Evolutionary conservation across 2,113 vertebrate genomes (phyloP).

Genomic region (Aegypius monachus): DNA sequence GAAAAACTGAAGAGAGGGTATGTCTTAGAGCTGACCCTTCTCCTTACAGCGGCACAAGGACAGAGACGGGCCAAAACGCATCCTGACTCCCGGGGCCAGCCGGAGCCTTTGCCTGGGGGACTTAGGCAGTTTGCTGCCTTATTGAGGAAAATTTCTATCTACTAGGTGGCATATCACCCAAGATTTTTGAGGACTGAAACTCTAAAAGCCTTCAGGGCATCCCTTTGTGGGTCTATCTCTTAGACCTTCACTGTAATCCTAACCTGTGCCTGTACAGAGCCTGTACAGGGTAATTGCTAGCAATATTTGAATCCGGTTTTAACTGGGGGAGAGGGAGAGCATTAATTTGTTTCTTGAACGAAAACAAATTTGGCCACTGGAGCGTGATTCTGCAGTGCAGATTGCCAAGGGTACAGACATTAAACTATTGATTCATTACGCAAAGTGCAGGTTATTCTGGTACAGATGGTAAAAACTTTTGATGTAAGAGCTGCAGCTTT

Average conservation of each 20-base stretch:
- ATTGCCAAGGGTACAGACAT: background rate
- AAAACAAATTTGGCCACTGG: background rate
- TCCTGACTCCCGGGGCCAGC: background rate
- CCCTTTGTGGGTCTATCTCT: background rate
- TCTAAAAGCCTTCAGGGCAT: background rate
- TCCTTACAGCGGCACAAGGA: background rate
- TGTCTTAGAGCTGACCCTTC: background rate
- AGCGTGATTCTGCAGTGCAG: background rate
- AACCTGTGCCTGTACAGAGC: background rate
- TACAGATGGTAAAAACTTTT: background rate
- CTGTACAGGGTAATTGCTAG: background rate
- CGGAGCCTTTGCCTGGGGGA: background rate
- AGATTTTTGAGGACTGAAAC: background rate
- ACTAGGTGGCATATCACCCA: background rate
- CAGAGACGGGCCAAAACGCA: fast-evolving
- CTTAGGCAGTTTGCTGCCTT: background rate
- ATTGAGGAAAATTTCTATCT: background rate
- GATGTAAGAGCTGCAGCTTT: background rate
- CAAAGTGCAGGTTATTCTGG: background rate
- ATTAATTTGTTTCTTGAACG: background rate
- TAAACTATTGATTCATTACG: background rate
- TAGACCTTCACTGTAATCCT: background rate
- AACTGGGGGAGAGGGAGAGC: fast-evolving
- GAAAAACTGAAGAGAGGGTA: background rate
- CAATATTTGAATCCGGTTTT: background rate